Evolutionary conservation across 2,797 vertebrate species (phyloP).

Genomic region (Tragelaphus eurycerus): DNA sequence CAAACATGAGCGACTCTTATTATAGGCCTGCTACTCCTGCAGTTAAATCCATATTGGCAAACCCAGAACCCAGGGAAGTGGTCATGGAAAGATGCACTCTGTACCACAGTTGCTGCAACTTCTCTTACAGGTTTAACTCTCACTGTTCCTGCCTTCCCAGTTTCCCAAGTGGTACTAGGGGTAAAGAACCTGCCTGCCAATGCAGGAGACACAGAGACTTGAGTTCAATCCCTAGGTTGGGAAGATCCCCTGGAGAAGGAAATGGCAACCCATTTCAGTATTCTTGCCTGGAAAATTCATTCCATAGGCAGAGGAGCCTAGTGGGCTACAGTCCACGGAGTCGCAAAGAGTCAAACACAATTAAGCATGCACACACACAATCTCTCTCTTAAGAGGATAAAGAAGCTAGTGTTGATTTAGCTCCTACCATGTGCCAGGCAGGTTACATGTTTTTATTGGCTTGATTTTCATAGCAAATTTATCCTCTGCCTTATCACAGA

Average conservation of each 20-base stretch:
- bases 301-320: background rate
- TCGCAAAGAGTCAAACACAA: background rate
- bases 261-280: background rate
- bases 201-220: background rate
- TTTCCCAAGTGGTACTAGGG: background rate
- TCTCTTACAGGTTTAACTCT: background rate
- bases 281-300: background rate
- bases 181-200: background rate
- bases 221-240: background rate
- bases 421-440: background rate
- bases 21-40: constrained; percentile 43
- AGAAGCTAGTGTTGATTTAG: background rate
- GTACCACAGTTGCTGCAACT: constrained; percentile 58
- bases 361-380: background rate
- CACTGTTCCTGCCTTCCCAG: background rate
- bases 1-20: background rate
- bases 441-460: background rate
- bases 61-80: background rate
- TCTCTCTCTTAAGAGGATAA: background rate
- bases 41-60: constrained; percentile 62
- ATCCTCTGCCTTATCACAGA: background rate
- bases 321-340: background rate
- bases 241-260: background rate
- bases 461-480: background rate
- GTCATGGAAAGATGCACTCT: constrained; percentile 52